These are phyloP conservation scores for Chaetorhynchus papuensis DNA, from an alignment of 2,113 vertebrate genomes.

Conservation along the genomic window DNA sequence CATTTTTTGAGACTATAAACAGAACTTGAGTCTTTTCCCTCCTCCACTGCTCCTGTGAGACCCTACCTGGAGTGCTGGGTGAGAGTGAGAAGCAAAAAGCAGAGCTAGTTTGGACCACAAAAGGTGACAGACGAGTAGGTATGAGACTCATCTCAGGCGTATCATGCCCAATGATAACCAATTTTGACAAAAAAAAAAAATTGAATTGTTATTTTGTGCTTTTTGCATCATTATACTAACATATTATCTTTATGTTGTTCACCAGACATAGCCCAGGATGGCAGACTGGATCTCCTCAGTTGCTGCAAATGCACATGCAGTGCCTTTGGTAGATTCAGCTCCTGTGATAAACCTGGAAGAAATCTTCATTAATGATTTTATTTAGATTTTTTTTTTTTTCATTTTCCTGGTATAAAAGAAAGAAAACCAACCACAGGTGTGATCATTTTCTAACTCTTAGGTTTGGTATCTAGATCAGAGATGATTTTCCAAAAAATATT, in stretches of 20 bases:
- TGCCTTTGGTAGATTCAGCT: neutral
- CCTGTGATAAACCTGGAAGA: neutral
- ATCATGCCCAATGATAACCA: rapidly evolving
- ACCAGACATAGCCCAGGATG: neutral
- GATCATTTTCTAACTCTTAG: neutral
- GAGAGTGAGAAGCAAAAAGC: neutral
- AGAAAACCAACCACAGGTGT: neutral
- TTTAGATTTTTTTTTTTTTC: neutral
- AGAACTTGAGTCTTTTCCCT: neutral
- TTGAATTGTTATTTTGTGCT: neutral
- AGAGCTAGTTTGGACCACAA: neutral
- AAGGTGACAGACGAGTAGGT: neutral
- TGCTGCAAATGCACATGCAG: neutral
- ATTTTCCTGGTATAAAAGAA: neutral
- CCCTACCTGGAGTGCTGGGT: neutral
- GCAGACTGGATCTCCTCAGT: neutral
- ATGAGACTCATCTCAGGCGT: neutral
- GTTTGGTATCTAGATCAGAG: neutral
- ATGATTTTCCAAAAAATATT: neutral
- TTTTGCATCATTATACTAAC: neutral
- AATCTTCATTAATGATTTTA: neutral
- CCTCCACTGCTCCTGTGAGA: neutral
- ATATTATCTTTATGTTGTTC: neutral
- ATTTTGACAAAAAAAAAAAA: neutral
- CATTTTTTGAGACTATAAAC: neutral